Evolutionary conservation across 2,113 vertebrate species (phyloP).

Genomic region (Glaucidium brasilianum): DNA sequence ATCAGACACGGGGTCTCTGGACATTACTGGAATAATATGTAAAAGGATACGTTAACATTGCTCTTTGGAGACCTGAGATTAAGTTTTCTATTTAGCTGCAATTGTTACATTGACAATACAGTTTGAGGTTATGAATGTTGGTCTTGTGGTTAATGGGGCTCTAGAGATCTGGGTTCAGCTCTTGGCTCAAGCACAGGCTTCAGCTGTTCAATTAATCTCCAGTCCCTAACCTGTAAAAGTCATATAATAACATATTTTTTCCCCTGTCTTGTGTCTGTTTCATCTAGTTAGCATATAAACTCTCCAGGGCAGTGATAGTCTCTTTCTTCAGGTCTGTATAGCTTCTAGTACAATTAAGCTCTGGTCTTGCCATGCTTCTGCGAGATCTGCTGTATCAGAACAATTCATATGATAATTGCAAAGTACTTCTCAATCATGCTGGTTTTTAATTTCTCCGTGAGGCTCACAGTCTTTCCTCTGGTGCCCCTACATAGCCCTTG

Average conservation of each 20-base stretch:
- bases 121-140: not conserved
- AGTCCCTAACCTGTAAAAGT: not conserved
- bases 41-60: not conserved
- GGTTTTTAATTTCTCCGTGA: not conserved
- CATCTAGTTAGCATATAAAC: not conserved
- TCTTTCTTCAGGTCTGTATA: not conserved
- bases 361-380: not conserved
- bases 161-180: not conserved
- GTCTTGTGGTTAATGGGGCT: not conserved
- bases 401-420: not conserved
- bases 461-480: not conserved
- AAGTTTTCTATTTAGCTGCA: not conserved
- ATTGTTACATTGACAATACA: constrained; percentile 2
- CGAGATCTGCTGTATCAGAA: not conserved
- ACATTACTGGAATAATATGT: not conserved
- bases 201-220: not conserved
- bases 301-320: not conserved
- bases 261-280: not conserved
- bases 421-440: not conserved
- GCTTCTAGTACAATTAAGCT: not conserved
- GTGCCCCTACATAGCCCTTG: not conserved
- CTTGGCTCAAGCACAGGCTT: not conserved
- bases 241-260: not conserved
- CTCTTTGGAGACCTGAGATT: constrained; percentile 1
- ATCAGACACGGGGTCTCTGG: not conserved